A percentile compares a stretch with the other conserved stretches of the same genome.
Evolutionary conservation across 53 echinoderm and acorn worm genomes (phyloP).

Genomic region (Glandiceps talaboti): DNA sequence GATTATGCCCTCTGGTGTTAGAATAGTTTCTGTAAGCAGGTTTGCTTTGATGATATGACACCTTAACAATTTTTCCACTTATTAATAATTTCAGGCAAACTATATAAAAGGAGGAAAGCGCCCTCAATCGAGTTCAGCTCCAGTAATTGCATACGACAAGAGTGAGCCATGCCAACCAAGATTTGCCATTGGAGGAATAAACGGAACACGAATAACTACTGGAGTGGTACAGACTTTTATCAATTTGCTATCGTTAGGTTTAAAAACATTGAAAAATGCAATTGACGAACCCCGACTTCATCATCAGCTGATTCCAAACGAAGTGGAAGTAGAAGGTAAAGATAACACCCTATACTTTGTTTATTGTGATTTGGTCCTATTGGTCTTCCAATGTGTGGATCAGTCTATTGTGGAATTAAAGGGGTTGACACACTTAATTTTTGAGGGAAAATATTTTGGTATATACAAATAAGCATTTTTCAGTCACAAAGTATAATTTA

Average conservation of each 20-base stretch:
- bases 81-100: slow-evolving; percentile 62
- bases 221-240: slow-evolving; percentile 22
- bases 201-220: slow-evolving; percentile 23
- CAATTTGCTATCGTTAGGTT: slow-evolving; percentile 29
- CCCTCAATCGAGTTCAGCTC: slow-evolving; percentile 69
- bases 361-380: too few relatives aligned
- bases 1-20: too few relatives aligned
- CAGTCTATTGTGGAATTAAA: too few relatives aligned
- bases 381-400: too few relatives aligned
- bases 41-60: too few relatives aligned
- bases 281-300: slow-evolving; percentile 12
- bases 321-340: slow-evolving; percentile 37
- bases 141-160: slow-evolving; percentile 51
- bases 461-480: too few relatives aligned
- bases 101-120: slow-evolving; percentile 46
- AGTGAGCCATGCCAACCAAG: slow-evolving; percentile 52
- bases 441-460: too few relatives aligned
- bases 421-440: too few relatives aligned
- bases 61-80: too few relatives aligned
- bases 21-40: too few relatives aligned
- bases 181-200: slow-evolving; percentile 49
- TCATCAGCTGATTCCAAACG: slow-evolving; percentile 19
- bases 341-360: too few relatives aligned
- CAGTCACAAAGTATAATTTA: too few relatives aligned
- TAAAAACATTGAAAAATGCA: slow-evolving; percentile 8